A percentile compares a stretch with the other conserved stretches of the same genome.
Conservation (phyloP, 2,888 invertebrate species). For the Mechanitis messenoides region DNA sequence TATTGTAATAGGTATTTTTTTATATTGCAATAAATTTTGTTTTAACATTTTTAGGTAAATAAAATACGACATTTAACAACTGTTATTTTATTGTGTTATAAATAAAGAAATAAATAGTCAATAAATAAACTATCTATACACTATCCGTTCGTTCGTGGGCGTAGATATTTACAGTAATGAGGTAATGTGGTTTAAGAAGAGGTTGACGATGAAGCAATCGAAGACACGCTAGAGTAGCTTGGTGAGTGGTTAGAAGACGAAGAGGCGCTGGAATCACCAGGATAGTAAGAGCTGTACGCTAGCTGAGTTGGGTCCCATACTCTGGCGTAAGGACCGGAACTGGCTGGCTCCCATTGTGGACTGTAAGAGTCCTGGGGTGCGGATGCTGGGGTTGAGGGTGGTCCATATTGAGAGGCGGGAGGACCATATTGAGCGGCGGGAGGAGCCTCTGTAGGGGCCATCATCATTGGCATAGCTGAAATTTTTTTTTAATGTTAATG, state of each 20-base stretch:
- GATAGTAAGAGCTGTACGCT: conserved; percentile 84
- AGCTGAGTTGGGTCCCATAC: conserved; percentile 84
- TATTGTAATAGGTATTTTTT: too few relatives aligned
- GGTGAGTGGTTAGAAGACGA: conserved; percentile 75
- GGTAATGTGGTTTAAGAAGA: conserved; percentile 52
- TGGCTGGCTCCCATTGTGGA: conserved; percentile 83
- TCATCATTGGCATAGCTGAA: conserved; percentile 85
- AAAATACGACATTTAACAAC: conserved; percentile 33
- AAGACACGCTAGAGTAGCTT: conserved; percentile 68
- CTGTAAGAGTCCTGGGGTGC: conserved; percentile 84
- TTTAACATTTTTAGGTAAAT: background rate
- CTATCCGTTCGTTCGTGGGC: conserved; percentile 62
- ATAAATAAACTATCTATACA: conserved; percentile 66
- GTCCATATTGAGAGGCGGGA: conserved; percentile 77
- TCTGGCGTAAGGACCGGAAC: conserved; percentile 86
- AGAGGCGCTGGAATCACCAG: conserved; percentile 77
- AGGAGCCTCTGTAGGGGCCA: conserved; percentile 76
- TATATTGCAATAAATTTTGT: too few relatives aligned
- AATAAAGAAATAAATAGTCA: conserved; percentile 68
- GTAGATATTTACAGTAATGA: conserved; percentile 39
- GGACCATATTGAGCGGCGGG: conserved; percentile 82
- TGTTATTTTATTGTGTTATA: conserved; percentile 68
- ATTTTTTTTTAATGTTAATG: conserved; percentile 1
- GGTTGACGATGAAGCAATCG: conserved; percentile 58
- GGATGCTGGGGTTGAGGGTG: conserved; percentile 71